Conservation (phyloP, 37 sponge, comb jelly and placozoan genomes). For the Aphrocallistes beatrix region DNA sequence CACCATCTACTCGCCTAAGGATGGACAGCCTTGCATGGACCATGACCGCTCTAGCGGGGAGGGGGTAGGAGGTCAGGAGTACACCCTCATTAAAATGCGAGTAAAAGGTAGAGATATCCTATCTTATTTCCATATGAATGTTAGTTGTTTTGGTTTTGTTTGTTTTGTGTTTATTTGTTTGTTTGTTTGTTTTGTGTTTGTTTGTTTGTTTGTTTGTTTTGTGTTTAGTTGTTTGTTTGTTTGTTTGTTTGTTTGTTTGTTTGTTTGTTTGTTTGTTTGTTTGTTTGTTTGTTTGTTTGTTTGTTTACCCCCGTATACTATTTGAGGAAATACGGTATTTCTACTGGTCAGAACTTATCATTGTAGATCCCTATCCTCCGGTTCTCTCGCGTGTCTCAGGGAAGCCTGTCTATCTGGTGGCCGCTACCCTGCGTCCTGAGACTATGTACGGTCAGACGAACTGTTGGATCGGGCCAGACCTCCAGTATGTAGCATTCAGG, state of each 20-base stretch:
- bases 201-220: neutral
- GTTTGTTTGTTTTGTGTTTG: neutral
- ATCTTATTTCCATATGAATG: neutral
- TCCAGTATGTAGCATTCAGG: conserved; percentile 74
- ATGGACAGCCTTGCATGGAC: conserved; percentile 96
- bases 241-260: too few species aligned
- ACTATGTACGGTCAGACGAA: conserved; percentile 99
- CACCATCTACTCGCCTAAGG: conserved; percentile 80
- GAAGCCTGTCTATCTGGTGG: conserved; percentile 65
- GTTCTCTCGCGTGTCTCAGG: conserved; percentile 28
- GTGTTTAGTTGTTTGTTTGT: too few species aligned
- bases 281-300: neutral
- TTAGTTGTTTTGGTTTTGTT: neutral
- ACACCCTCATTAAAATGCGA: conserved; percentile 93
- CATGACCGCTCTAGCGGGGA: conserved; percentile 91
- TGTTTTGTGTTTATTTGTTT: neutral
- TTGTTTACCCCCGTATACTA: neutral
- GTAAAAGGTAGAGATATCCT: conserved; percentile 10
- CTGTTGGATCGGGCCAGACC: conserved; percentile 85
- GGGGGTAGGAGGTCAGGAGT: conserved; percentile 96
- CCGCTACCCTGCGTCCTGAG: conserved; percentile 96
- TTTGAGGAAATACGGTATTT: too few species aligned
- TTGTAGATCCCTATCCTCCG: neutral
- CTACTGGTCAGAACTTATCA: too few species aligned
- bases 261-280: neutral